phyloP scores from a whole-genome alignment of 2,797 vertebrate species.

The Staurois parvus region DNA sequence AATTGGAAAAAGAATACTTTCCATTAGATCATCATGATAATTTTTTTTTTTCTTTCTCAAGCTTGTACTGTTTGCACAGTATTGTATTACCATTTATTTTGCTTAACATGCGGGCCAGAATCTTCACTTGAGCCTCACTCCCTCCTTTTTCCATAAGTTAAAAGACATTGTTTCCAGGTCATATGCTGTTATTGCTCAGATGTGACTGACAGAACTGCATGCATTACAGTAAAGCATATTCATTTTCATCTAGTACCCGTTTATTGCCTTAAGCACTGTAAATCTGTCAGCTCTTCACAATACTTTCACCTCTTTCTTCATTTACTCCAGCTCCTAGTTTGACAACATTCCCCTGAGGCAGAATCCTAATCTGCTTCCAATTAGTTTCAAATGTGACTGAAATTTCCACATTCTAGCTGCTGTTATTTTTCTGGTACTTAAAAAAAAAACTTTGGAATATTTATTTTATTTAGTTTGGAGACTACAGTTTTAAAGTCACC shows the following conservation, averaged over 20 bases:
- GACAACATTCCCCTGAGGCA: slow-evolving; percentile 84
- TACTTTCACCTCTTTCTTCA: slow-evolving; percentile 83
- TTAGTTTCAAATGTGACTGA: slow-evolving; percentile 86
- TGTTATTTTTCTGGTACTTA: slow-evolving; percentile 79
- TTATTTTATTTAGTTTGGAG: slow-evolving; percentile 70
- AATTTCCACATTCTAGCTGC: slow-evolving; percentile 83
- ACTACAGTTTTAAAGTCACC: slow-evolving; percentile 70
- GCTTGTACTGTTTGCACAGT: slow-evolving; percentile 15
- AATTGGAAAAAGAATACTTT: neutral
- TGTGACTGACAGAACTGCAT: slow-evolving; percentile 71
- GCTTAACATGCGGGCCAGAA: slow-evolving; percentile 55
- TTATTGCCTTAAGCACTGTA: slow-evolving; percentile 82
- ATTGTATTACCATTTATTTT: slow-evolving; percentile 52
- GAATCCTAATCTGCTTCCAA: slow-evolving; percentile 87
- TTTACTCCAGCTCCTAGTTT: slow-evolving; percentile 82
- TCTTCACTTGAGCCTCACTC: slow-evolving; percentile 55
- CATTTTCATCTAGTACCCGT: slow-evolving; percentile 76
- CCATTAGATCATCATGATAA: neutral
- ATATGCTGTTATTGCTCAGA: slow-evolving; percentile 70
- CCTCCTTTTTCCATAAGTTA: slow-evolving; percentile 61
- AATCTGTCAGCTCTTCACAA: slow-evolving; percentile 83
- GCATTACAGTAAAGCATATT: slow-evolving; percentile 73
- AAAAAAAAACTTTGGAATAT: slow-evolving; percentile 80
- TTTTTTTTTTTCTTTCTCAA: neutral
- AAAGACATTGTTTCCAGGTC: slow-evolving; percentile 73